Evolutionary conservation across 2,113 vertebrate genomes (phyloP).

Genomic region (Hepsetus odoe): DNA sequence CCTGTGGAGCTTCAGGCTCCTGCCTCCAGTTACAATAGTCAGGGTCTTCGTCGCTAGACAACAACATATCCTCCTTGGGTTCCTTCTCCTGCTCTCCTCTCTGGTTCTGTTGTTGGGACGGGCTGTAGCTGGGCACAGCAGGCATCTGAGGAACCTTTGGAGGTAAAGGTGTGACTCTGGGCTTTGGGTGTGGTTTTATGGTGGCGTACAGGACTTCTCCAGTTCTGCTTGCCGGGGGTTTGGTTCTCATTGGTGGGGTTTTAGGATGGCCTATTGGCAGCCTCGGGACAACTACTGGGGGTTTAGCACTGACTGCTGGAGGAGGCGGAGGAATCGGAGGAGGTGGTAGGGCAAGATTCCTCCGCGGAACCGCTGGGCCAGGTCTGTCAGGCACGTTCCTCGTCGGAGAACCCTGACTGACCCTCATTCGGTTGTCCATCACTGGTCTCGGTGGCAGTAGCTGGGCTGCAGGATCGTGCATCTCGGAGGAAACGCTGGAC

Average conservation of each 20-base stretch:
- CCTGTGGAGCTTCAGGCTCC: not conserved
- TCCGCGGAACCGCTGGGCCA: not conserved
- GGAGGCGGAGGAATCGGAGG: not conserved
- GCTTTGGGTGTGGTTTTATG: slow-evolving; percentile 16
- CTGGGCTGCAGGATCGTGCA: not conserved
- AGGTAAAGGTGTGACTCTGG: slow-evolving; percentile 2
- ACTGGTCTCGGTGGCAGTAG: slow-evolving; percentile 10
- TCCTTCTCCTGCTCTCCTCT: not conserved
- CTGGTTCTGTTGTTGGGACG: no score
- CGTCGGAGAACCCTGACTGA: not conserved
- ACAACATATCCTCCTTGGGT: not conserved
- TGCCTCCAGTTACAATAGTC: slow-evolving; percentile 26
- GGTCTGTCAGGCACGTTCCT: not conserved
- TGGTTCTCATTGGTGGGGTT: not conserved
- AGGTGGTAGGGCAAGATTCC: slow-evolving; percentile 38
- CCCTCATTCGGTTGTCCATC: not conserved
- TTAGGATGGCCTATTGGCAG: not conserved
- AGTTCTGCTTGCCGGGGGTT: not conserved
- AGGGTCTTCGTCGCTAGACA: not conserved
- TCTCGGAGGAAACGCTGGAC: not conserved
- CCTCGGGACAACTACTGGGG: not conserved
- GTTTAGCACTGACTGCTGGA: not conserved
- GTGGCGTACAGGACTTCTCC: slow-evolving; percentile 20
- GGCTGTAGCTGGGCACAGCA: not conserved
- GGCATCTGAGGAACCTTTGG: not conserved